Conservation (phyloP, 2,797 vertebrate species). For the Pangasius mekongensis region DNA sequence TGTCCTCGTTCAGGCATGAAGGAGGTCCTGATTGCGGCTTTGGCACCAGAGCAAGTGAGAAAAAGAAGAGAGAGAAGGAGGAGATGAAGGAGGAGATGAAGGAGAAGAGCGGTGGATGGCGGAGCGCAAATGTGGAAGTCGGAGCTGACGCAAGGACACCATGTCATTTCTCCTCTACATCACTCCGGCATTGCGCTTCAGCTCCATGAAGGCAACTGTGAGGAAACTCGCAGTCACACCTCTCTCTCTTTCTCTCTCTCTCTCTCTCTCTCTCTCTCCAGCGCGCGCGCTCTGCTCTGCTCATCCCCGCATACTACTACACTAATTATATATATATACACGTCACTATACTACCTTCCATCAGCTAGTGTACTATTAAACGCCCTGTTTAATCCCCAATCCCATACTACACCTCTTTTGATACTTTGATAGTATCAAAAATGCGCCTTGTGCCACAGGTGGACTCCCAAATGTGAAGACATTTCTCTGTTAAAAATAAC, state of each 20-base stretch:
- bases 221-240: background rate
- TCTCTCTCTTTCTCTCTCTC: slow-evolving; percentile 6
- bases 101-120: background rate
- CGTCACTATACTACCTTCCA: background rate
- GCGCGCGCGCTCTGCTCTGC: background rate
- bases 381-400: no score
- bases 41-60: background rate
- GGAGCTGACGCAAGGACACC: background rate
- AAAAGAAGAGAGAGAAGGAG: background rate
- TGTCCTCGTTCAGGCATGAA: slow-evolving; percentile 18
- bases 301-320: background rate
- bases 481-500: background rate
- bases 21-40: slow-evolving; percentile 4
- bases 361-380: background rate
- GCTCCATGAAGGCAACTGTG: slow-evolving; percentile 14
- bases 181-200: slow-evolving; percentile 1
- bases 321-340: background rate
- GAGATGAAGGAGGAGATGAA: background rate
- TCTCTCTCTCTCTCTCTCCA: slow-evolving; percentile 11
- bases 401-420: no score
- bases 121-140: background rate
- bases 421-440: background rate
- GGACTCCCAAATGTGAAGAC: background rate
- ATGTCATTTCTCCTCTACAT: slow-evolving; percentile 14
- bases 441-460: background rate